These are phyloP conservation scores for Euwallacea similis DNA, from an alignment of 1,140 invertebrate genomes.

Conservation along the genomic window DNA sequence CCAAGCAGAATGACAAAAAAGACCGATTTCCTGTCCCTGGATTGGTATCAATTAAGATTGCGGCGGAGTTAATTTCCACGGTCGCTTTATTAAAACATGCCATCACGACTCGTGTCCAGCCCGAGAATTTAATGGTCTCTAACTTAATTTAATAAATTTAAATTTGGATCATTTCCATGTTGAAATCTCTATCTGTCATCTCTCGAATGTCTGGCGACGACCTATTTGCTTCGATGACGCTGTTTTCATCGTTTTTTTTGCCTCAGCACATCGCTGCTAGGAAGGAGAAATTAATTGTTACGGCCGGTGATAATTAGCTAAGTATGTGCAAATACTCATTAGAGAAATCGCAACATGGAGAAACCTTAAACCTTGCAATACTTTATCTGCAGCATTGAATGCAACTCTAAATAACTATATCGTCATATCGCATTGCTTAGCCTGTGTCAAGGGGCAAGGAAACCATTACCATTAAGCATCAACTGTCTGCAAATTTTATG, in stretches of 20 bases:
- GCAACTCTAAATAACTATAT: not conserved
- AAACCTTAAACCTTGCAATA: not conserved
- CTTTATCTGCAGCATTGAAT: not conserved
- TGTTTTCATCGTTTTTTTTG: no score
- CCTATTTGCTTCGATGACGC: constrained; percentile 3
- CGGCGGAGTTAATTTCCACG: constrained; percentile 32
- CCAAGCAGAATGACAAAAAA: constrained; percentile 5
- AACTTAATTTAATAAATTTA: constrained; percentile 34
- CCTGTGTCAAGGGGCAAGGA: constrained; percentile 11
- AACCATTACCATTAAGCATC: constrained; percentile 4
- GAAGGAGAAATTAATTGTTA: no score
- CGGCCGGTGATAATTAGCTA: no score
- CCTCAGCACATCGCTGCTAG: no score
- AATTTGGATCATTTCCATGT: constrained; percentile 35
- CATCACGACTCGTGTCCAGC: constrained; percentile 25
- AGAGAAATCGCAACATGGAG: no score
- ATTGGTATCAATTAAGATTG: constrained; percentile 33
- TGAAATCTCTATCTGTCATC: constrained; percentile 26
- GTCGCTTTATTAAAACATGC: constrained; percentile 32
- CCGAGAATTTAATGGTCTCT: constrained; percentile 29
- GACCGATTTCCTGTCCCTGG: constrained; percentile 31
- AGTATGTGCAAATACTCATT: no score
- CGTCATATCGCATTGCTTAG: not conserved
- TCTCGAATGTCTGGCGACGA: constrained; percentile 23
- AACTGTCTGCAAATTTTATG: constrained; percentile 12